These are phyloP conservation scores for Nephrotoma appendiculata DNA, from an alignment of 2,888 invertebrate species.

Conservation along the genomic window DNA sequence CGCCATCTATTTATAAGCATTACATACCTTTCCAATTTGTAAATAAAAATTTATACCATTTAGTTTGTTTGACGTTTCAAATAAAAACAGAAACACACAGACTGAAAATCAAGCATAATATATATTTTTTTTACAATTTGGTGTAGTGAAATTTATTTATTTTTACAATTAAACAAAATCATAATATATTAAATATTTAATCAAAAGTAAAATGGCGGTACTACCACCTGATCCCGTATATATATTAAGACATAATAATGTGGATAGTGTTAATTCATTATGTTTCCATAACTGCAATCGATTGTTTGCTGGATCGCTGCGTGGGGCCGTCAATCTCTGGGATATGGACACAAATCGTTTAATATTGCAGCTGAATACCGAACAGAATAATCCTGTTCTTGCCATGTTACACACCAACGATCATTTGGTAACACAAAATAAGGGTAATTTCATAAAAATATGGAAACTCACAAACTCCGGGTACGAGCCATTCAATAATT, in stretches of 20 bases:
- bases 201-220: constrained; percentile 41
- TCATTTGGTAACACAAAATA: constrained; percentile 57
- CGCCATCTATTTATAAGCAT: background rate
- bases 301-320: constrained; percentile 58
- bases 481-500: constrained; percentile 40
- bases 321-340: constrained; percentile 63
- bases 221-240: constrained; percentile 66
- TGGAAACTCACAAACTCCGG: constrained; percentile 46
- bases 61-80: background rate
- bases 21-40: background rate
- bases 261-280: constrained; percentile 56
- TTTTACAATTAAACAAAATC: background rate
- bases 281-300: constrained; percentile 52
- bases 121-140: background rate
- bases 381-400: constrained; percentile 32
- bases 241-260: constrained; percentile 51
- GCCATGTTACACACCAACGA: constrained; percentile 37
- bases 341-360: constrained; percentile 40
- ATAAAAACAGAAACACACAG: background rate
- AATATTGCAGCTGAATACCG: background rate
- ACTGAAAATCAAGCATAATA: background rate
- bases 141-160: background rate
- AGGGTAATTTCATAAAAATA: constrained; percentile 52
- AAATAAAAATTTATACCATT: background rate
- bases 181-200: background rate